Evolutionary conservation across 2,888 invertebrate genomes (phyloP).

Genomic region (Harmothoe impar): DNA sequence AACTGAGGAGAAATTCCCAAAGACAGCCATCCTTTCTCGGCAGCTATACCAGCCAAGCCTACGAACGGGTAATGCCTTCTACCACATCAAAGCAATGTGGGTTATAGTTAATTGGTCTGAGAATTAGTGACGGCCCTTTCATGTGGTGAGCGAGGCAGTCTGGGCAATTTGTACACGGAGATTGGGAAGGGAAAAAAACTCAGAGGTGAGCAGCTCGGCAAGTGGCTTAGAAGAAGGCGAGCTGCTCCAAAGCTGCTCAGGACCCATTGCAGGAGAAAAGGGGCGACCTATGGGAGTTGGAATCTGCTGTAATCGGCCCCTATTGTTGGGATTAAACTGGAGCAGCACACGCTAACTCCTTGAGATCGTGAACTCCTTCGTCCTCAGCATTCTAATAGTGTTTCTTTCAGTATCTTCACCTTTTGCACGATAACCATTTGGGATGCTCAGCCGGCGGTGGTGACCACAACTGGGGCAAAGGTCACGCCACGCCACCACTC

Average conservation of each 20-base stretch:
- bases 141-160: conserved; percentile 7
- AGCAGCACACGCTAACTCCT: neutral
- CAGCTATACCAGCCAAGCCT: neutral
- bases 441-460: too few species aligned
- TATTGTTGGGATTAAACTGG: conserved; percentile 6
- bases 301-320: neutral
- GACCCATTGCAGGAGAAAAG: neutral
- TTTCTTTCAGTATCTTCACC: neutral
- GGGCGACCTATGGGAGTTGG: neutral
- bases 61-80: neutral
- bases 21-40: neutral
- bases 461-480: neutral
- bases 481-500: neutral
- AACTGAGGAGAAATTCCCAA: neutral
- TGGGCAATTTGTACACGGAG: conserved; percentile 41
- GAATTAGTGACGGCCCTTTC: conserved; percentile 41
- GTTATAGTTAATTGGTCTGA: conserved; percentile 46
- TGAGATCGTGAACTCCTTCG: neutral
- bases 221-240: neutral
- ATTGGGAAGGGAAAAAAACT: neutral
- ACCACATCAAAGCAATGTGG: conserved; percentile 18
- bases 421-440: neutral
- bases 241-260: neutral
- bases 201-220: neutral
- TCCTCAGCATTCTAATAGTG: neutral